Conservation (phyloP, 2,888 invertebrate genomes). For the Listrodromus nycthemerus region DNA sequence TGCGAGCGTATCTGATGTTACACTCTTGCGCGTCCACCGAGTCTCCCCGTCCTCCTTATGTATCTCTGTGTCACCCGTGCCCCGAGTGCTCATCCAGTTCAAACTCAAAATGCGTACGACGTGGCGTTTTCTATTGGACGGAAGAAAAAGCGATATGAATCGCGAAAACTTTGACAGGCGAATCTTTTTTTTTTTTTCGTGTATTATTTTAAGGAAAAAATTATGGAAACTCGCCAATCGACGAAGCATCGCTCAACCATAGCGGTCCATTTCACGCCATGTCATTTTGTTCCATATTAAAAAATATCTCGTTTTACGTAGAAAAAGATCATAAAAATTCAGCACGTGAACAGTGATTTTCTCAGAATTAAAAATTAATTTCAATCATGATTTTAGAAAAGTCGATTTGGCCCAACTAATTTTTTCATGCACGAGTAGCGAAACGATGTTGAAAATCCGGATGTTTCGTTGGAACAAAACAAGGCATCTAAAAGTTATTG, state of each 20-base stretch:
- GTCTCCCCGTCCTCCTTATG: neutral
- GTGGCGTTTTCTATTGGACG: conserved; percentile 75
- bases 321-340: neutral
- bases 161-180: neutral
- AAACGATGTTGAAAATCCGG: too few species aligned
- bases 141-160: conserved; percentile 68
- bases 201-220: neutral
- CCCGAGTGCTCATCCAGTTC: conserved; percentile 9
- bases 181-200: neutral
- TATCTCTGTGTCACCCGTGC: conserved; percentile 2
- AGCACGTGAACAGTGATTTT: too few species aligned
- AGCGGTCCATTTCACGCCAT: too few species aligned
- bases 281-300: neutral
- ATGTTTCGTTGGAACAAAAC: too few species aligned
- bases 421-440: too few species aligned
- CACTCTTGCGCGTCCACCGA: neutral
- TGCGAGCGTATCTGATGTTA: conserved; percentile 2
- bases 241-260: too few species aligned
- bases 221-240: too few species aligned
- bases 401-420: too few species aligned
- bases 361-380: neutral
- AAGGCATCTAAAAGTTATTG: too few species aligned
- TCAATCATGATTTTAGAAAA: neutral
- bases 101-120: conserved; percentile 67
- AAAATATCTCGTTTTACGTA: neutral